Base-by-base conservation (phyloP, 1,140 invertebrate species). In the Anagrus nilaparvatae region DNA sequence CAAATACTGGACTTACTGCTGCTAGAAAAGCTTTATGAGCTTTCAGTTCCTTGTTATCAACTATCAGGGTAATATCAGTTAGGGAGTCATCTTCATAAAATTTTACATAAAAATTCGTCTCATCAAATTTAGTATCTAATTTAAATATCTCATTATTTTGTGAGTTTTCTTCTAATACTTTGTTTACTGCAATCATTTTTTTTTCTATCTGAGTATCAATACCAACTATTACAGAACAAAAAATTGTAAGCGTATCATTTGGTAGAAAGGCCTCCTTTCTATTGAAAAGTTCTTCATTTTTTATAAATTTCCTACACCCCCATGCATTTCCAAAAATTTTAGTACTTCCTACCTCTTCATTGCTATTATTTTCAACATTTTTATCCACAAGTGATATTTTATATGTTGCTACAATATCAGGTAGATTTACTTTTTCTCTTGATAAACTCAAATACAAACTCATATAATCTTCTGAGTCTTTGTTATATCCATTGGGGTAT, bases 401-500 rank as follows among this genome's bases (percentile, higher is more conserved):
- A 19, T 28, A 38, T n/a, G n/a, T n/a, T 24, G 14, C 24, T 23
- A 24, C 19, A 40, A 3, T 32, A 17, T 31, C 12, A 30, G n/a
- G n/a, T n/a, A n/a, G n/a, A n/a, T n/a, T n/a, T n/a, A n/a, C n/a
- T n/a, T n/a, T n/a, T n/a, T n/a, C n/a, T n/a, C n/a, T n/a, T n/a
- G n/a, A n/a, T n/a, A n/a, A n/a, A n/a, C n/a, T n/a, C n/a, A n/a
- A n/a, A n/a, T n/a, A n/a, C n/a, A n/a, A n/a, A n/a, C n/a, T n/a
- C n/a, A 24, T 1, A 23, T 30, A 32, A 24, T 24, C 10, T 23
- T 14, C 24, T 12, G 23, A 16, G 4, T 31, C 13, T 30, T 14
- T n/a, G 31, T 28, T 17, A 12, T 13, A 16, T 24, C 34, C 42
- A 18, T 23, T 44, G 13, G 34, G 34, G 31, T 37, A 44, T 3